Evolutionary conservation across 2,113 vertebrate genomes (phyloP), one percentile per base, ranked within the genome.

Genomic region (Etia nguti): DNA sequence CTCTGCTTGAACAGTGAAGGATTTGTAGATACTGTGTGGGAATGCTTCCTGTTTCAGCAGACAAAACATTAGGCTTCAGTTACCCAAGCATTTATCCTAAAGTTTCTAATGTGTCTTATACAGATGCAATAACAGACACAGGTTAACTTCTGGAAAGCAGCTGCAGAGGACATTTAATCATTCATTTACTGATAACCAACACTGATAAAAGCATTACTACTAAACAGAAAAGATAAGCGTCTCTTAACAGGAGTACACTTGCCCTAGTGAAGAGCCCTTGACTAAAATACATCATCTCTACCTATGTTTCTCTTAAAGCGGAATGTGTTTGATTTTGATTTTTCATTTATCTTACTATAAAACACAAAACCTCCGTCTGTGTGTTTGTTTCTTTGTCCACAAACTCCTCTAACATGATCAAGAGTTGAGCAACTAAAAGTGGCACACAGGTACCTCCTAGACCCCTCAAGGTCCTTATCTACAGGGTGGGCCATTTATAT

Each of bases 1-100:
- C 81, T 56, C n/a, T 75, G 10, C 48, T 43, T 11, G 4, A 60
- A n/a, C 36, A 29, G 15, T n/a, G 50, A 77, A 50, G 46, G 73
- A 77, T 77, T 52, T 77, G 46, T 77, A 77, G 75, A 55, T 62
- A 10, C 26, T 18, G 55, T 56, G 77, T 16, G 9, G 41, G 50
- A 70, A 80, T 4, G 11, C 41, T 82, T 20, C 46, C 22, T 43
- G 68, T 82, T 60, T 29, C 77, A 29, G 31, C 57, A 29, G 41
- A 62, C 55, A 62, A 48, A 85, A 38, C 12, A 65, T 11, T 34
- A n/a, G 26, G 13, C 11, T 50, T 29, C 55, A 48, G 29, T n/a
- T 24, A 16, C 16, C 54, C 11, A 1, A 73, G 24, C 26, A 18
- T 18, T 36, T 12, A 10, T 20, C 11, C 73, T n/a, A 8, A 15